phyloP scores from a whole-genome alignment of 2,888 invertebrate species.

The Epistrophella euchroma region DNA sequence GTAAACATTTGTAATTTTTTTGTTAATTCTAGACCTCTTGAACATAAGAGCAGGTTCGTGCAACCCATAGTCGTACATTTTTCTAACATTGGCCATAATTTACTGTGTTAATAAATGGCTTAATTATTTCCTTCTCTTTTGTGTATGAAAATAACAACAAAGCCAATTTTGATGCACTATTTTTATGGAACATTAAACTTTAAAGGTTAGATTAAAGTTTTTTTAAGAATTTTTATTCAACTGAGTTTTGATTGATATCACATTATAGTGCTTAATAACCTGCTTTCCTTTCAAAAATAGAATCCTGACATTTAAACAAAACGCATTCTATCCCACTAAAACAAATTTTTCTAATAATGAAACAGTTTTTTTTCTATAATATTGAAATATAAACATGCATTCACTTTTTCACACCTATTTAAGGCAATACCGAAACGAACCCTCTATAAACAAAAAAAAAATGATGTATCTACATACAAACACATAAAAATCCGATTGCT shows the following conservation, averaged over 20 bases:
- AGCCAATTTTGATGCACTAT: background rate
- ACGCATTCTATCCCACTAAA: background rate
- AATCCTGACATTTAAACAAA: background rate
- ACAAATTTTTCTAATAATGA: background rate
- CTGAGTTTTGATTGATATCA: background rate
- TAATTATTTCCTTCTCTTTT: background rate
- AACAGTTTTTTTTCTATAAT: background rate
- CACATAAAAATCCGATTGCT: background rate
- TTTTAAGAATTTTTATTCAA: background rate
- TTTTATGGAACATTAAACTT: background rate
- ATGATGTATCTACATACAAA: background rate
- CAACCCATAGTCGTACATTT: too few relatives aligned
- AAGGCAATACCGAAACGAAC: constrained; percentile 13
- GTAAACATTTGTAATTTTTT: too few relatives aligned
- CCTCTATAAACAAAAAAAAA: constrained; percentile 17
- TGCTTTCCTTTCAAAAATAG: background rate
- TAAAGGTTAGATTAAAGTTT: too few relatives aligned
- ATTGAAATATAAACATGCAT: constrained; percentile 15
- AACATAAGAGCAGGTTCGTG: too few relatives aligned
- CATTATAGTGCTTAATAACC: background rate
- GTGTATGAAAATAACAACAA: too few relatives aligned
- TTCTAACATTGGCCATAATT: too few relatives aligned
- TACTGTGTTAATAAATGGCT: too few relatives aligned
- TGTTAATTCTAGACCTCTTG: too few relatives aligned
- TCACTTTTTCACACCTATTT: constrained; percentile 31